phyloP scores from a whole-genome alignment of 2,113 vertebrate species.

The Syrmaticus mikado region DNA sequence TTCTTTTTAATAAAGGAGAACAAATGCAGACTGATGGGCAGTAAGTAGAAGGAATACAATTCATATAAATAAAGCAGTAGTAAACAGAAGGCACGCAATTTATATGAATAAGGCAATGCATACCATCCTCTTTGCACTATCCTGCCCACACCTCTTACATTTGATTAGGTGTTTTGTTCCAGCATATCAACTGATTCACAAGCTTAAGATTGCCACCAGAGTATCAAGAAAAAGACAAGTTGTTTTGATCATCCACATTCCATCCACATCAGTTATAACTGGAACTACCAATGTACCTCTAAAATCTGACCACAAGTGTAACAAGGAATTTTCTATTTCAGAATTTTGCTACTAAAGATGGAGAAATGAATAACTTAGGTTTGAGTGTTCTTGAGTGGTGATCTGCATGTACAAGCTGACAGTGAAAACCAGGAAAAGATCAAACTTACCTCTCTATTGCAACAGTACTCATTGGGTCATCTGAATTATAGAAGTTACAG shows the following conservation, averaged over 20 bases:
- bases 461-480: neutral
- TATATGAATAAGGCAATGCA: neutral
- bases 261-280: neutral
- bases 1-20: neutral
- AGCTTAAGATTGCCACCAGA: neutral
- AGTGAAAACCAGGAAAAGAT: accelerated
- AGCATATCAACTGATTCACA: neutral
- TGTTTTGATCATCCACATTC: neutral
- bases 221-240: neutral
- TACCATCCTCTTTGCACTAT: neutral
- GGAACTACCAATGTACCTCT: neutral
- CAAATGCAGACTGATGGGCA: neutral
- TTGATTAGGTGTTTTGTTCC: neutral
- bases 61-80: neutral
- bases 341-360: neutral
- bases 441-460: conserved; percentile 67
- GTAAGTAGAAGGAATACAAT: neutral
- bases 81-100: neutral
- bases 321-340: neutral
- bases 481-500: neutral
- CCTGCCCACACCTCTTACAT: neutral
- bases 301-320: neutral
- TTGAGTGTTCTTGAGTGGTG: neutral
- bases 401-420: neutral
- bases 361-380: neutral